A percentile compares a stretch with the other conserved stretches of the same genome.
phyloP scores from a whole-genome alignment of 2,113 vertebrate genomes.

The Ceyx melanurus region DNA sequence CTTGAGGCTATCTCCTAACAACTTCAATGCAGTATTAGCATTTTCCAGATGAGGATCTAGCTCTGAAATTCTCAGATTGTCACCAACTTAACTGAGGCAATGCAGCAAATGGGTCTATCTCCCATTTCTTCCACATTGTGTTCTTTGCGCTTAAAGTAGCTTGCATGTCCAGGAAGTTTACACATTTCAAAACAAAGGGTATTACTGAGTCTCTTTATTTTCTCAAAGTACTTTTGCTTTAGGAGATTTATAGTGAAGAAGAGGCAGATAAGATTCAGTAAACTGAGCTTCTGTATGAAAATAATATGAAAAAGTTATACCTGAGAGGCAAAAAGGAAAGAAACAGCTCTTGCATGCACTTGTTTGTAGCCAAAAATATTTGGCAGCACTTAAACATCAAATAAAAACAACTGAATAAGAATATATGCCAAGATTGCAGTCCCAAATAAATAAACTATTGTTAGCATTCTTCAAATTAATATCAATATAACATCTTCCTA shows the following conservation, averaged over 20 bases:
- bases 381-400: neutral
- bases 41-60: neutral
- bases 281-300: neutral
- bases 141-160: neutral
- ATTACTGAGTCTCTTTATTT: conserved; percentile 22
- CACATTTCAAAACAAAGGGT: neutral
- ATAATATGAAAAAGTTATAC: neutral
- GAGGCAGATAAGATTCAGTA: neutral
- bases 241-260: conserved; percentile 3
- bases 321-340: neutral
- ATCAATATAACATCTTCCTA: neutral
- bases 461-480: neutral
- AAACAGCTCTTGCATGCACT: neutral
- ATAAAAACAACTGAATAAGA: neutral
- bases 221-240: neutral
- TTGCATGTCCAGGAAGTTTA: neutral
- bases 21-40: neutral
- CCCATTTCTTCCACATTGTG: neutral
- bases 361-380: neutral
- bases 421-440: neutral
- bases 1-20: neutral
- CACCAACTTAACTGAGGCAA: neutral
- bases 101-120: neutral
- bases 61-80: neutral
- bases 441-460: neutral